Evolutionary conservation across 2,113 vertebrate genomes (phyloP), one percentile per base, ranked within the genome.

Genomic region (Archilochus colubris): DNA sequence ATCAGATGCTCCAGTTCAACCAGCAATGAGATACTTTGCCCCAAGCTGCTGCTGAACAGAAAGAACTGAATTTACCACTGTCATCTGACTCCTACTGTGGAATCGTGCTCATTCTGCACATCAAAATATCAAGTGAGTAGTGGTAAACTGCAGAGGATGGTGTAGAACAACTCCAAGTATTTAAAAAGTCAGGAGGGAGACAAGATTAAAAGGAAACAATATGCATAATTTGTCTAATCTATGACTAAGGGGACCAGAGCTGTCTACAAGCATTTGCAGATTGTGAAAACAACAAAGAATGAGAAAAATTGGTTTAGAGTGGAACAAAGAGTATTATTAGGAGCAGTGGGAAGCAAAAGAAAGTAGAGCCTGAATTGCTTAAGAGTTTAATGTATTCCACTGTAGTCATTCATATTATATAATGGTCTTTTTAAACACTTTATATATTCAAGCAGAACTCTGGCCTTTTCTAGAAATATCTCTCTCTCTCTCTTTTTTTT

Each of bases 271-370:
- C 51, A 78, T 89, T 93, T 89, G 48, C 82, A 77, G 61, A 83
- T 80, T 33, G 59, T 13, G 19, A 85, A 91, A 91, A 31, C 82
- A 79, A 70, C 38, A 64, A 88, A 88, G 89, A 91, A 57, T 20
- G 63, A 94, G 53, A 73, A 94, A 91, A 28, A 94, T 62, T 87
- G 38, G 48, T 22, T 84, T 57, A 24, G 69, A 91, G 20, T 57
- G 58, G 94, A 95, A 93, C 86, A 95, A 95, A 92, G 46, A 84
- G 17, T 93, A 89, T 94, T 93, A 86, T 96, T 95, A 93, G 89
- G 88, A 96, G 53, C 82, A 74, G 88, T 90, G 85, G 89, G 89
- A 90, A 94, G 76, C 3, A 22, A 67, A 84, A 82, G 44, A 83
- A 97, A 94, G 57, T 30, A 12, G 63, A 88, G 78, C 79, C 46